A percentile compares a stretch with the other conserved stretches of the same genome.
phyloP scores from a whole-genome alignment of 2,888 invertebrate genomes.

The Chorisops tibialis region DNA sequence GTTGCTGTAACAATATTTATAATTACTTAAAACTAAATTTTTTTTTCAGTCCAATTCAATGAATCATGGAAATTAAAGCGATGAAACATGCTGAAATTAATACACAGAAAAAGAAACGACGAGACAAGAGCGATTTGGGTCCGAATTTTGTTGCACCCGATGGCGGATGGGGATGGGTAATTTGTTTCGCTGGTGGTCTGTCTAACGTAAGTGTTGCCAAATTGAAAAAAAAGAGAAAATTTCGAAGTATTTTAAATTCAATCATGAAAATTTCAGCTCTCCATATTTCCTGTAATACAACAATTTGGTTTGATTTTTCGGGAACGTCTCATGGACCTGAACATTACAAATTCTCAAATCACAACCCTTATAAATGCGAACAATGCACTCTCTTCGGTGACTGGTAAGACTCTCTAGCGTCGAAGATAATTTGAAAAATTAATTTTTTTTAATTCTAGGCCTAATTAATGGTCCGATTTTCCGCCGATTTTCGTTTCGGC shows the following conservation, averaged over 20 bases:
- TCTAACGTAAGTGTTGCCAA: slow-evolving; percentile 59
- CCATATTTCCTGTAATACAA: slow-evolving; percentile 60
- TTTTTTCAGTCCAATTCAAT: slow-evolving; percentile 2
- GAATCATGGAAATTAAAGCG: slow-evolving; percentile 14
- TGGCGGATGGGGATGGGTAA: slow-evolving; percentile 73
- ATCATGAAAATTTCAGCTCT: slow-evolving; percentile 58
- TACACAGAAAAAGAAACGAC: slow-evolving; percentile 43
- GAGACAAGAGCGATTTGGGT: slow-evolving; percentile 49
- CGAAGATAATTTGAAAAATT: background rate
- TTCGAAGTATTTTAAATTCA: background rate
- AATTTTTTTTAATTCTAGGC: slow-evolving; percentile 12
- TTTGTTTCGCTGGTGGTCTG: slow-evolving; percentile 66
- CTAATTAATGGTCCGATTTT: slow-evolving; percentile 70
- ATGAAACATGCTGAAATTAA: background rate
- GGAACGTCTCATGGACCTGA: slow-evolving; percentile 57
- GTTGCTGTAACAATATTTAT: too few species aligned
- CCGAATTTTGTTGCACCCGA: slow-evolving; percentile 67
- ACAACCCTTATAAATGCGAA: slow-evolving; percentile 65
- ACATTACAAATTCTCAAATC: slow-evolving; percentile 60
- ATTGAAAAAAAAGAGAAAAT: background rate
- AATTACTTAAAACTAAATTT: too few species aligned
- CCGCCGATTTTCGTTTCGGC: slow-evolving; percentile 63
- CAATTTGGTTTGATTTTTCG: slow-evolving; percentile 65
- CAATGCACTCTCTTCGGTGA: slow-evolving; percentile 61
- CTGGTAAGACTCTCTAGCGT: slow-evolving; percentile 50